Conservation (phyloP, 1,140 invertebrate species). For the Pogonomyrmex californicus region DNA sequence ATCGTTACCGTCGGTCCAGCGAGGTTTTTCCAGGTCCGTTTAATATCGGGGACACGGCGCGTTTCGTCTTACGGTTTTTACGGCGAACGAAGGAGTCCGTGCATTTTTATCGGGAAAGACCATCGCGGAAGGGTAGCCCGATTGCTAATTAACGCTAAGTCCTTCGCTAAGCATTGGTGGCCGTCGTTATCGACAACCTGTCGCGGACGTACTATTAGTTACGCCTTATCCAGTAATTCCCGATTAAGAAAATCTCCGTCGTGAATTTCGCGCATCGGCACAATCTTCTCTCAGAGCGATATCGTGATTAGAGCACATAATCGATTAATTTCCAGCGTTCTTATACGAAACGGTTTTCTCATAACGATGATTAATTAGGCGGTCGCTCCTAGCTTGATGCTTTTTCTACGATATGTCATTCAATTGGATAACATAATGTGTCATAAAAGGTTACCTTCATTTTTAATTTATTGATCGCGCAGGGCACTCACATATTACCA, state of each 20-base stretch:
- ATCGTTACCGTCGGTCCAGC: background rate
- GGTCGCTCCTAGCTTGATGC: background rate
- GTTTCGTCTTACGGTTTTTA: conserved; percentile 35
- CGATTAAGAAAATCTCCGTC: conserved; percentile 66
- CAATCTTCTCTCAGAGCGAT: conserved; percentile 60
- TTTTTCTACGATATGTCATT: background rate
- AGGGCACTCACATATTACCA: background rate
- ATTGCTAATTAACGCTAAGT: conserved; percentile 69
- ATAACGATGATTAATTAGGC: conserved; percentile 37
- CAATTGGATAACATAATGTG: conserved; percentile 9
- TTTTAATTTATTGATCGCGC: conserved; percentile 2
- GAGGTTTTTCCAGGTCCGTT: background rate
- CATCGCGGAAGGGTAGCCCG: conserved; percentile 17
- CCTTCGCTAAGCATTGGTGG: conserved; percentile 43
- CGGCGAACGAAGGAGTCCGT: background rate
- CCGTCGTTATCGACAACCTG: conserved; percentile 69
- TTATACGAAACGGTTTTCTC: conserved; percentile 19
- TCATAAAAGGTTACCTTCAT: conserved; percentile 6
- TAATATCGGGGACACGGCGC: background rate
- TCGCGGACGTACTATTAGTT: conserved; percentile 70
- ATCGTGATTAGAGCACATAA: conserved; percentile 38
- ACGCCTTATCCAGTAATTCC: conserved; percentile 71
- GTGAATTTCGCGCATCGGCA: conserved; percentile 56
- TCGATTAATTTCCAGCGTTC: conserved; percentile 53
- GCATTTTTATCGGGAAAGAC: conserved; percentile 48